These are phyloP conservation scores for Phoxinus dragarum DNA, from an alignment of 2,797 vertebrate genomes.

Conservation along the genomic window DNA sequence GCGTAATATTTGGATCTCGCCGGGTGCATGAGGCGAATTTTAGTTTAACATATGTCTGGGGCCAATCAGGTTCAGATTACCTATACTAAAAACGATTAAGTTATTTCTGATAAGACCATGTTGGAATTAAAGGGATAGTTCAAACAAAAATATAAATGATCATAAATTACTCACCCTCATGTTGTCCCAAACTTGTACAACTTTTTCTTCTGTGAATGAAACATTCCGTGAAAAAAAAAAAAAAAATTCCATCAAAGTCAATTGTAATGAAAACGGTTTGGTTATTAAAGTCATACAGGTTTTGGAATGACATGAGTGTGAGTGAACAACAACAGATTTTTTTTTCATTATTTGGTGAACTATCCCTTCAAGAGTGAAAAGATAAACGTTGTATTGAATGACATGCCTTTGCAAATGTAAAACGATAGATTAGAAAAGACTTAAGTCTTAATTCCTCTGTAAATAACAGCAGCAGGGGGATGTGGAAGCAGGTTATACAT, in stretches of 20 bases:
- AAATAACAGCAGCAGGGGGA: slow-evolving; percentile 32
- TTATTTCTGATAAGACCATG: background rate
- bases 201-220: background rate
- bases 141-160: background rate
- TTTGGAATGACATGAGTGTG: background rate
- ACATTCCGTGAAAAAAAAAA: too few relatives aligned
- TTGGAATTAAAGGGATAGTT: background rate
- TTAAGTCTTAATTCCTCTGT: slow-evolving; percentile 23
- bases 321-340: background rate
- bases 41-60: background rate
- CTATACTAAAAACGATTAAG: background rate
- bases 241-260: background rate
- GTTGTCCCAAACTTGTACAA: background rate
- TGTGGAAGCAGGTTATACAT: background rate
- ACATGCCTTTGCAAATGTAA: slow-evolving; percentile 13
- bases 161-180: background rate
- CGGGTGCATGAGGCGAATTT: background rate
- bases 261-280: background rate
- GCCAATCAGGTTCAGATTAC: background rate
- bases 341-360: background rate
- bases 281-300: background rate
- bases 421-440: background rate
- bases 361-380: background rate
- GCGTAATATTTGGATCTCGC: background rate
- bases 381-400: background rate